Percentiles rank a stretch among this genome's conserved stretches.
Conservation (phyloP, 37 sponge, comb jelly and placozoan genomes). For the Geodia barretti region DNA sequence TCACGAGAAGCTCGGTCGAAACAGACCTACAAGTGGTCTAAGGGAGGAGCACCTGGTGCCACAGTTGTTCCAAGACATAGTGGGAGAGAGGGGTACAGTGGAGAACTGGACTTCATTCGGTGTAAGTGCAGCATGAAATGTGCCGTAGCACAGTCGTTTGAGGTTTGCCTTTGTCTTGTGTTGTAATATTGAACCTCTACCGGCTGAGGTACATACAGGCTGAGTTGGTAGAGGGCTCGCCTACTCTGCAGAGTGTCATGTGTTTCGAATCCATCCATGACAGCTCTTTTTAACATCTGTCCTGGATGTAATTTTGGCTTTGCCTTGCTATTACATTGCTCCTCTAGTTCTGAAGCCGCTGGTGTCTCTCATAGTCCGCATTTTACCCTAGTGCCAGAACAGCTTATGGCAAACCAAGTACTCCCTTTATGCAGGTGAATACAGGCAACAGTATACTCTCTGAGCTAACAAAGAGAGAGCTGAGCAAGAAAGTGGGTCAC, state of each 20-base stretch:
- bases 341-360: no score
- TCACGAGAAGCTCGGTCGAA: conserved; percentile 79
- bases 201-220: no score
- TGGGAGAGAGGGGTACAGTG: conserved; percentile 47
- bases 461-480: conserved; percentile 70
- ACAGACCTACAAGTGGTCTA: conserved; percentile 64
- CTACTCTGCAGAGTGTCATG: no score
- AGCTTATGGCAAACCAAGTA: no score
- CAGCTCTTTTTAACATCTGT: no score
- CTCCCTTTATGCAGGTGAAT: conserved; percentile 41
- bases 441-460: conserved; percentile 78
- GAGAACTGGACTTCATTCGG: conserved; percentile 17
- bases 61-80: conserved; percentile 38
- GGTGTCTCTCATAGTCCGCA: background rate
- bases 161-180: background rate
- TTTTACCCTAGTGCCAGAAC: background rate
- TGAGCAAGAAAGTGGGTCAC: conserved; percentile 83
- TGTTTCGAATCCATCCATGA: no score
- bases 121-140: no score
- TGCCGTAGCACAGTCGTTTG: no score
- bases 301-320: background rate
- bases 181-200: background rate
- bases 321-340: background rate
- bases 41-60: conserved; percentile 33
- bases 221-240: no score